Evolutionary conservation across 1,140 invertebrate genomes (phyloP).

Genomic region (Lanistes nyassanus): DNA sequence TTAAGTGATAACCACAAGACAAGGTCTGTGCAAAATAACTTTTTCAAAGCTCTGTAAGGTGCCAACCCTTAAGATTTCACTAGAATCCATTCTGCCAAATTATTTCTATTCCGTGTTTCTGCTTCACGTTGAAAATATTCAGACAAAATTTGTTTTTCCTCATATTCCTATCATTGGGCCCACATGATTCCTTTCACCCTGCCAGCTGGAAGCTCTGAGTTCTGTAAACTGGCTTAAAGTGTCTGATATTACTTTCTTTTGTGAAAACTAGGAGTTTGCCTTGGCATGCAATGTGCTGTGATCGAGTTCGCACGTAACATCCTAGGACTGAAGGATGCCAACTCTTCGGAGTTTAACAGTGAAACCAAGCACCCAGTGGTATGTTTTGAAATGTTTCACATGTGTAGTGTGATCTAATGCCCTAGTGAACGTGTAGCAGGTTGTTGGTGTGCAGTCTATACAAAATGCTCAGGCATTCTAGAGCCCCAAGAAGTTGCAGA

Average conservation of each 20-base stretch:
- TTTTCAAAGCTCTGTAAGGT: too few species aligned
- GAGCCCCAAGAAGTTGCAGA: too few species aligned
- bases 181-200: not conserved
- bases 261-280: slow-evolving; percentile 79
- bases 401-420: too few species aligned
- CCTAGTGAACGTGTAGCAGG: too few species aligned
- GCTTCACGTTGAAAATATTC: not conserved
- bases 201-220: not conserved
- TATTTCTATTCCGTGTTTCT: too few species aligned
- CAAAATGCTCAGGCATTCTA: too few species aligned
- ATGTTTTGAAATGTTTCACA: slow-evolving; percentile 24
- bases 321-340: slow-evolving; percentile 78
- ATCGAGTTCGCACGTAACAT: slow-evolving; percentile 96
- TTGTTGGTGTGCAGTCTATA: too few species aligned
- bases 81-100: too few species aligned
- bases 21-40: too few species aligned
- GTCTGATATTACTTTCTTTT: not conserved
- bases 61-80: too few species aligned
- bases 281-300: slow-evolving; percentile 96
- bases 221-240: not conserved
- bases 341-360: slow-evolving; percentile 87
- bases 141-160: not conserved
- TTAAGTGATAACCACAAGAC: too few species aligned
- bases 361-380: slow-evolving; percentile 79
- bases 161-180: not conserved